Evolutionary conservation across 2,113 vertebrate genomes (phyloP).

Genomic region (Haemorhous mexicanus): DNA sequence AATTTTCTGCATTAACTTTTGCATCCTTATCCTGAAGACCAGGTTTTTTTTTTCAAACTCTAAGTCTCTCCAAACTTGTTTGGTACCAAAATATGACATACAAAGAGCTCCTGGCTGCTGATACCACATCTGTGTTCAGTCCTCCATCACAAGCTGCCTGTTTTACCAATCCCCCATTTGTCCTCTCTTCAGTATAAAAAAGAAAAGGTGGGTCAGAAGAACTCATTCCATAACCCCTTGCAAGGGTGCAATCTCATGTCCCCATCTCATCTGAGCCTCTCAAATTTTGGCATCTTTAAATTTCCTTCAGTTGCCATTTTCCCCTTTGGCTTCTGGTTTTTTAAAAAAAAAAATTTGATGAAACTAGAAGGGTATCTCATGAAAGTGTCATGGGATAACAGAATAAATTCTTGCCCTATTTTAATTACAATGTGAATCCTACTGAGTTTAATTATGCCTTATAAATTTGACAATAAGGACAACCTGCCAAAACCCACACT

Average conservation of each 20-base stretch:
- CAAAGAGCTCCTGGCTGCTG: neutral
- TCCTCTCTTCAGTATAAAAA: neutral
- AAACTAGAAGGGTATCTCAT: neutral
- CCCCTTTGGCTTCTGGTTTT: neutral
- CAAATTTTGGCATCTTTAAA: neutral
- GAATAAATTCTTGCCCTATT: neutral
- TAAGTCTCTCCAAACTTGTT: neutral
- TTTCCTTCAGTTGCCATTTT: neutral
- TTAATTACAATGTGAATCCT: neutral
- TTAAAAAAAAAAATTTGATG: neutral
- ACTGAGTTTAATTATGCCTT: constrained; percentile 3
- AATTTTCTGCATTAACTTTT: neutral
- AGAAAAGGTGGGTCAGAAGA: neutral
- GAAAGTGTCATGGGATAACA: neutral
- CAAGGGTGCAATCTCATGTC: neutral
- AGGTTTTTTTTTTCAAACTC: neutral
- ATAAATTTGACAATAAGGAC: neutral
- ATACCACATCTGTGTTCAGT: neutral
- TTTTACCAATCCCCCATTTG: neutral
- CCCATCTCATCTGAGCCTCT: neutral
- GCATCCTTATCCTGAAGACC: neutral
- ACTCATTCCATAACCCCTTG: neutral
- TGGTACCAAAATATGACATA: neutral
- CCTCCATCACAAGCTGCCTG: neutral
- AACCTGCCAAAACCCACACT: neutral